Evolutionary conservation across 2,113 vertebrate genomes (phyloP).

Genomic region (Scartelaos histophorus): DNA sequence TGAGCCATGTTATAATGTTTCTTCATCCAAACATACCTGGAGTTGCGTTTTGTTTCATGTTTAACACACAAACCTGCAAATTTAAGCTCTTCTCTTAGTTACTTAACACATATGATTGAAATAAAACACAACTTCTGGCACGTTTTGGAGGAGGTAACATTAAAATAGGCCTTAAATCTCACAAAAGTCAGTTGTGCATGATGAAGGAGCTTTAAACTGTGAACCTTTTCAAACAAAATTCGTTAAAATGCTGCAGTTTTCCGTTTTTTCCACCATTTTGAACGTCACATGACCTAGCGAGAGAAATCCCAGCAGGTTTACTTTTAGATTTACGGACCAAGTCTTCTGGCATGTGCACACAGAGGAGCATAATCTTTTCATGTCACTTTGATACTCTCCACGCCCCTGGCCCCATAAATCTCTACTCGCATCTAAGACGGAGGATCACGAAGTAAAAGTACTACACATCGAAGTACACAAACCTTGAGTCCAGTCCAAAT

Average conservation of each 20-base stretch:
- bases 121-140: too few relatives aligned
- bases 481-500: background rate
- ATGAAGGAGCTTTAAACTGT: too few relatives aligned
- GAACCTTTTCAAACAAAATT: too few relatives aligned
- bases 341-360: conserved; percentile 5
- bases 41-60: too few relatives aligned
- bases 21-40: too few relatives aligned
- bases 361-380: conserved; percentile 11
- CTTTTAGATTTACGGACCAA: background rate
- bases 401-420: conserved; percentile 6
- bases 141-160: too few relatives aligned
- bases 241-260: background rate
- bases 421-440: background rate
- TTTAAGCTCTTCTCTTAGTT: too few relatives aligned
- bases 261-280: background rate
- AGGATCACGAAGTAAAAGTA: background rate
- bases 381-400: conserved; percentile 15
- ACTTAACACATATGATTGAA: too few relatives aligned
- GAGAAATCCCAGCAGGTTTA: conserved; percentile 9
- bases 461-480: conserved; percentile 7
- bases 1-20: too few relatives aligned
- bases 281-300: background rate
- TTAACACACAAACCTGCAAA: too few relatives aligned
- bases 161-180: too few relatives aligned
- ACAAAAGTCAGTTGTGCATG: too few relatives aligned